These are phyloP conservation scores for Pavo muticus DNA, from an alignment of 2,113 vertebrate species.

Conservation along the genomic window DNA sequence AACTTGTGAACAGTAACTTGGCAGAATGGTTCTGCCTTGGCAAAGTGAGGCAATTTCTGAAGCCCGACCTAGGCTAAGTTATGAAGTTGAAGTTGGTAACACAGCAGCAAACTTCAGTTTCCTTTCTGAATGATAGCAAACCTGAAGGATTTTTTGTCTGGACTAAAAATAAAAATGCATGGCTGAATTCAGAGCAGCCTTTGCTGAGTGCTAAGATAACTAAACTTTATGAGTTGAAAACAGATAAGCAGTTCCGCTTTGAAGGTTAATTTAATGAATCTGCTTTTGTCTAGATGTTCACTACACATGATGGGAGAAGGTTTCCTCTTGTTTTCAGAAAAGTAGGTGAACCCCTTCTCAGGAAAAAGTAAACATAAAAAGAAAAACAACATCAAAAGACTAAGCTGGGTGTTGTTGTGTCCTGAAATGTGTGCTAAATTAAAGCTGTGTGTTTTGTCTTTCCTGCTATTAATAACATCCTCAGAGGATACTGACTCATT, in stretches of 20 bases:
- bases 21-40: background rate
- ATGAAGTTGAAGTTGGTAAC: background rate
- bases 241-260: background rate
- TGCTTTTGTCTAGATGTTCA: background rate
- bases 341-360: background rate
- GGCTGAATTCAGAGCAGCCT: background rate
- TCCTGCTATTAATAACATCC: constrained; percentile 71
- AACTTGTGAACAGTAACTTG: background rate
- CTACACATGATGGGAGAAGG: background rate
- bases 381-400: background rate
- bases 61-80: background rate
- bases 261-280: background rate
- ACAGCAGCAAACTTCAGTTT: background rate
- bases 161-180: background rate
- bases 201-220: background rate
- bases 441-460: constrained; percentile 46
- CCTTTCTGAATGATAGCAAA: background rate
- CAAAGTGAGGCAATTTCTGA: background rate
- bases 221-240: background rate
- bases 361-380: background rate
- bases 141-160: background rate
- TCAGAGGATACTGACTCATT: constrained; percentile 77
- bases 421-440: constrained; percentile 60
- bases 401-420: constrained; percentile 17
- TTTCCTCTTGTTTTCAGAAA: constrained; percentile 19